A percentile compares a stretch with the other conserved stretches of the same genome.
Evolutionary conservation across 2,113 vertebrate species (phyloP).

Genomic region (Monopterus albus): DNA sequence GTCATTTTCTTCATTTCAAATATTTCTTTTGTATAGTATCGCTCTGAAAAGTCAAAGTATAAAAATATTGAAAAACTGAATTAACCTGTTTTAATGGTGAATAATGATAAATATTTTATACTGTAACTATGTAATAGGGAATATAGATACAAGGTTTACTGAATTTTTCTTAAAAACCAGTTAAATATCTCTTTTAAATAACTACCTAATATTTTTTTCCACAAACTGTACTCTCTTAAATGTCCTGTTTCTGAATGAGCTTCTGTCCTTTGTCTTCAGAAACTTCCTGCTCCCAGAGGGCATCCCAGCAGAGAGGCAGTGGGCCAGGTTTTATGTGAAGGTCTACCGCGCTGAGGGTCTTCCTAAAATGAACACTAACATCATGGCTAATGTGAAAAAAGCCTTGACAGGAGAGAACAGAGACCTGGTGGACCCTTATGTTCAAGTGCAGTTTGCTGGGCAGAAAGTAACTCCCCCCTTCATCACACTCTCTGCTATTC

Average conservation of each 20-base stretch:
- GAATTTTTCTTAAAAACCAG: too few relatives aligned
- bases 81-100: too few relatives aligned
- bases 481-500: background rate
- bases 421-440: constrained; percentile 96
- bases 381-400: constrained; percentile 99
- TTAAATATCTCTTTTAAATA: too few relatives aligned
- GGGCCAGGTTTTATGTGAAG: constrained; percentile 95
- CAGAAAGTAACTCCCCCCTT: constrained; percentile 87
- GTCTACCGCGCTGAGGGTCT: constrained; percentile 94
- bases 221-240: too few relatives aligned
- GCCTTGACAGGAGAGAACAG: constrained; percentile 96
- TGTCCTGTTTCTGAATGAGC: background rate
- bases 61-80: too few relatives aligned
- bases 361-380: constrained; percentile 97
- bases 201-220: too few relatives aligned
- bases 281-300: constrained; percentile 95
- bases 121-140: too few relatives aligned
- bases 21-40: too few relatives aligned
- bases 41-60: too few relatives aligned
- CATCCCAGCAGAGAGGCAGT: constrained; percentile 91
- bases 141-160: too few relatives aligned
- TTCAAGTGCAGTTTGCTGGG: constrained; percentile 94
- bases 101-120: too few relatives aligned
- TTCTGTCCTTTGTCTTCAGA: constrained; percentile 72
- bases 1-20: too few relatives aligned